phyloP scores from a whole-genome alignment of 2,113 vertebrate genomes.

The Cryptomyrus ogoouensis region DNA sequence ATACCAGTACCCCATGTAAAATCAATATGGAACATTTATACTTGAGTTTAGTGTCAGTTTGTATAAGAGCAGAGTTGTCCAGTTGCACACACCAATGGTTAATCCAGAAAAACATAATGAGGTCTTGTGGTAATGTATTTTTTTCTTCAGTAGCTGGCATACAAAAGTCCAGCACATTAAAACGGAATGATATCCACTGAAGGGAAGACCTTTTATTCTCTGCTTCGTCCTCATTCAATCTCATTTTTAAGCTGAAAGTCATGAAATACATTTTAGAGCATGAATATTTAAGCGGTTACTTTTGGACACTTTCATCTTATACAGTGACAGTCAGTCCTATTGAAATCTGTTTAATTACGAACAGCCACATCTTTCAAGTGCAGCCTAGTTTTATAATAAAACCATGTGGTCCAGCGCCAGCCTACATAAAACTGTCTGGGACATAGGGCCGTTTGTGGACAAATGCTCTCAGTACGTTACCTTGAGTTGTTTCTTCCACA shows the following conservation, averaged over 20 bases:
- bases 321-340: neutral
- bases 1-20: neutral
- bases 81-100: neutral
- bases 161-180: neutral
- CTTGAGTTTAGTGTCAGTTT: neutral
- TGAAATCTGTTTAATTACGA: neutral
- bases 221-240: neutral
- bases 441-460: neutral
- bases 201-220: neutral
- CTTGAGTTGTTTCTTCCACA: neutral
- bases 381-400: neutral
- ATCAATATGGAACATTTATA: neutral
- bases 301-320: neutral
- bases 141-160: neutral
- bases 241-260: neutral
- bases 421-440: neutral
- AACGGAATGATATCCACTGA: neutral
- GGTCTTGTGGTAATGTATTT: neutral
- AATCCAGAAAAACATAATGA: neutral
- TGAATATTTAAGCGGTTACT: neutral
- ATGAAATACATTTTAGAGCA: neutral
- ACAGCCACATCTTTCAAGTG: neutral
- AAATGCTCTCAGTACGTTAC: neutral
- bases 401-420: neutral
- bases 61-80: neutral